Base-by-base conservation (phyloP, 2,888 invertebrate species). In the Serrognathus titanus region DNA sequence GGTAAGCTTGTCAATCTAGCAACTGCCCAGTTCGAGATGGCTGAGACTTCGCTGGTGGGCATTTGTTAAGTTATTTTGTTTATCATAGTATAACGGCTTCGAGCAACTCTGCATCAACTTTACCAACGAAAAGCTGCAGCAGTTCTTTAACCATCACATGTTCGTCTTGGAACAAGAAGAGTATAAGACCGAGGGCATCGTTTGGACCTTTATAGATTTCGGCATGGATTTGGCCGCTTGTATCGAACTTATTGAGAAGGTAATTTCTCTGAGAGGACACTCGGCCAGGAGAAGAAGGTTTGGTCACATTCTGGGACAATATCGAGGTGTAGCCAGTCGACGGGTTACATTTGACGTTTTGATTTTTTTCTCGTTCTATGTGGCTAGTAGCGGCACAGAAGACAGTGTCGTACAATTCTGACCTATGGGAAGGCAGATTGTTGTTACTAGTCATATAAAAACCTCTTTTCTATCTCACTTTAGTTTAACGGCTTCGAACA, bases 71-170 rank as follows among this genome's bases (percentile, higher is more conserved):
- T 6, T 40, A 46, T 7, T 31, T 31, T 31, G 4, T 31, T 31
- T 40, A n/a, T 58, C 53, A 58, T 56, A 92, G 90, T 90, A 75
- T 86, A 96, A 96, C 86, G 93, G 94, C 81, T 96, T 95, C 85
- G 95, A 96, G 85, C 96, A 96, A 85, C 86, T 96, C 79, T 96
- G 95, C 85, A 96, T 96, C 87, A 96, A 96, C 86, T 96, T 96
- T 85, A 96, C 95, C 81, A 96, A 96, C 80, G 95, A 96, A 84
- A 93, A 94, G 81, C 86, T 96, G 75, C 96, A 97, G 83, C 96
- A 96, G 81, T 96, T 95, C 88, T 96, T 96, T 90, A 96, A 96
- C 83, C 95, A 96, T 78, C 92, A 96, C 87, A 96, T 96, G 95
- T 96, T 96, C 82, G 94, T 96, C 72, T 87, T 96, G 71, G 95